Conservation (phyloP, 2,888 invertebrate species). For the Chaitophorus viminalis region DNA sequence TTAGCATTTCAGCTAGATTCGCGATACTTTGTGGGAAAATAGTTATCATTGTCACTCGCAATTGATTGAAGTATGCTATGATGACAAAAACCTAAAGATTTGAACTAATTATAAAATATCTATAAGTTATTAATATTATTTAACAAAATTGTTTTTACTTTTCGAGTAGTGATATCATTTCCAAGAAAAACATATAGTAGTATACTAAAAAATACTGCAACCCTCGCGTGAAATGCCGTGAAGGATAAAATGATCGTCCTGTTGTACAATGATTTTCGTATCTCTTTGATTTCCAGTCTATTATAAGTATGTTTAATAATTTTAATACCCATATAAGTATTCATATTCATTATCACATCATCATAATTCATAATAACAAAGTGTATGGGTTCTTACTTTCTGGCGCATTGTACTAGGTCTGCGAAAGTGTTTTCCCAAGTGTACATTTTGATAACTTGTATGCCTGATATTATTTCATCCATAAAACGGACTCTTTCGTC, state of each 20-base stretch:
- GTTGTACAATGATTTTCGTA: conserved; percentile 76
- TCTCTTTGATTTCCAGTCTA: conserved; percentile 77
- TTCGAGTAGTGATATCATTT: conserved; percentile 76
- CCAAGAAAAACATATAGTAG: conserved; percentile 76
- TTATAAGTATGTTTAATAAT: conserved; percentile 64
- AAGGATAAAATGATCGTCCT: conserved; percentile 78
- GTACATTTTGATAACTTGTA: conserved; percentile 92
- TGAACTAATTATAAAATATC: no score
- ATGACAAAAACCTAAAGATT: conserved; percentile 77
- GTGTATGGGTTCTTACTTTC: conserved; percentile 72
- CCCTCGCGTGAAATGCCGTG: conserved; percentile 82
- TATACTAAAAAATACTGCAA: conserved; percentile 81
- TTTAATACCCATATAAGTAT: not conserved
- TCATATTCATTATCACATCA: not conserved
- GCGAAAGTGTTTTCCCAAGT: conserved; percentile 89
- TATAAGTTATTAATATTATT: not conserved
- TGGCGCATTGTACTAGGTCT: conserved; percentile 75
- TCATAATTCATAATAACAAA: not conserved
- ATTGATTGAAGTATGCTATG: conserved; percentile 87
- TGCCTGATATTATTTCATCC: conserved; percentile 88
- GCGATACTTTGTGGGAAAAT: conserved; percentile 87
- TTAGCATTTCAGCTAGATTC: conserved; percentile 80
- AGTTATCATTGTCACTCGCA: conserved; percentile 87
- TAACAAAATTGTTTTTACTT: conserved; percentile 65
- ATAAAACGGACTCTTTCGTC: conserved; percentile 91